Percentiles rank a stretch among this genome's conserved stretches.
phyloP scores from a whole-genome alignment of 2,797 vertebrate genomes.

The Iguana delicatissima region DNA sequence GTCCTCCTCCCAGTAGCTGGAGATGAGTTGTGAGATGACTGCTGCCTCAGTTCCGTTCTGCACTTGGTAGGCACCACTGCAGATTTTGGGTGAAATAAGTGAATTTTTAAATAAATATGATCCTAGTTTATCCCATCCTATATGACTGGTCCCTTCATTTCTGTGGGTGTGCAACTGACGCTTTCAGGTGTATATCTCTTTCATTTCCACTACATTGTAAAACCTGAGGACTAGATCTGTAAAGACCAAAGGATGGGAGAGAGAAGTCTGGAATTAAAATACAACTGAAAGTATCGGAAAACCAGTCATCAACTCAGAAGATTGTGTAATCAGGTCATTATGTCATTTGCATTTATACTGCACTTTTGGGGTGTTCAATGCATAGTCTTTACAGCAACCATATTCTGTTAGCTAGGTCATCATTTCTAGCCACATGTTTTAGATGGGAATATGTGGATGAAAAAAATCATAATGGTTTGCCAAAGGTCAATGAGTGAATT shows the following conservation, averaged over 20 bases:
- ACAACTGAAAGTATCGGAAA: not conserved
- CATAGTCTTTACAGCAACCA: not conserved
- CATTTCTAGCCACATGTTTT: not conserved
- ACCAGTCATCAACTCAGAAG: not conserved
- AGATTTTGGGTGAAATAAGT: too few relatives aligned
- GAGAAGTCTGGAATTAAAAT: not conserved
- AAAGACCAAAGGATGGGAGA: not conserved
- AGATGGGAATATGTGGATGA: not conserved
- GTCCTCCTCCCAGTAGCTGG: too few relatives aligned
- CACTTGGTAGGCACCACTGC: too few relatives aligned
- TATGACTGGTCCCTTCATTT: too few relatives aligned
- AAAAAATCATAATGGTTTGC: not conserved
- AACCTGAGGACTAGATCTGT: not conserved
- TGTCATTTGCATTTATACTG: not conserved
- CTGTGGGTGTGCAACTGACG: too few relatives aligned
- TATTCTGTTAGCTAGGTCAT: not conserved
- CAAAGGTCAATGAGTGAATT: not conserved
- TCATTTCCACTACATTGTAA: rapidly evolving
- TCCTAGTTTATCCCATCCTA: too few relatives aligned
- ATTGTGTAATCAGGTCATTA: not conserved
- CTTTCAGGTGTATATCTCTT: not conserved
- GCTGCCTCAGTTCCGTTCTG: too few relatives aligned
- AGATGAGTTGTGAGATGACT: too few relatives aligned
- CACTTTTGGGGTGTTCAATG: not conserved
- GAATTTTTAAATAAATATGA: too few relatives aligned